These are phyloP conservation scores for Pterostichus madidus DNA, from an alignment of 2,888 invertebrate genomes.

Conservation along the genomic window DNA sequence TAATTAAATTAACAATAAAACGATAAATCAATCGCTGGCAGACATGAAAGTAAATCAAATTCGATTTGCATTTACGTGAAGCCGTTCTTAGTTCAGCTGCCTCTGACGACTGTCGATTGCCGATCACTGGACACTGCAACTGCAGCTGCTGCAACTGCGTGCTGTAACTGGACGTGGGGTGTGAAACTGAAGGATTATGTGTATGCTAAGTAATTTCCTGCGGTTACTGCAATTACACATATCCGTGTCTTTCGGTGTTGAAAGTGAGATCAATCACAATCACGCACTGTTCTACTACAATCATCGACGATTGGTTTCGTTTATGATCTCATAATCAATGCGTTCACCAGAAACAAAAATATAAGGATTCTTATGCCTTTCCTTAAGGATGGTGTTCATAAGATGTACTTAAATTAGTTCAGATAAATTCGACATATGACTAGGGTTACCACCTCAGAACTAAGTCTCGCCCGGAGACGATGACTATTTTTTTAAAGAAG, in stretches of 20 bases:
- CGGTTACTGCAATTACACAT: slow-evolving; percentile 29
- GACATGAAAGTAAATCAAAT: slow-evolving; percentile 63
- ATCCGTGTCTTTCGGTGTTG: slow-evolving; percentile 58
- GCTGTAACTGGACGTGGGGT: not conserved
- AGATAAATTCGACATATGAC: too few relatives aligned
- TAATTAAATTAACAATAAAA: slow-evolving; percentile 64
- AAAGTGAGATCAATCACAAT: slow-evolving; percentile 45
- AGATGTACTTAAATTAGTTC: too few relatives aligned
- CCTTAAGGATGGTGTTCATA: too few relatives aligned
- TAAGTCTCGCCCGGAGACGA: too few relatives aligned
- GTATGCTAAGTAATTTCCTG: slow-evolving; percentile 14
- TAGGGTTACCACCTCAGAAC: too few relatives aligned
- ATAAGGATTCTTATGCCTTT: too few relatives aligned
- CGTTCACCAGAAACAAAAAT: too few relatives aligned
- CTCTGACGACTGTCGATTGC: slow-evolving; percentile 42
- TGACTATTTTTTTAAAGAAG: too few relatives aligned
- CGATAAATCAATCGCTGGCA: slow-evolving; percentile 54
- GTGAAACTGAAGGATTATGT: slow-evolving; percentile 44
- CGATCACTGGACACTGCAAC: not conserved
- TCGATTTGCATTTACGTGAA: slow-evolving; percentile 33
- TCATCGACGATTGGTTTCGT: too few relatives aligned
- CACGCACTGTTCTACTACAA: not conserved
- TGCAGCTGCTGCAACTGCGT: not conserved
- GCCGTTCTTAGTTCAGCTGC: not conserved
- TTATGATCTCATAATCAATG: too few relatives aligned